These are phyloP conservation scores for Urocyon cinereoargenteus DNA, from an alignment of 2,797 vertebrate genomes.

Conservation along the genomic window DNA sequence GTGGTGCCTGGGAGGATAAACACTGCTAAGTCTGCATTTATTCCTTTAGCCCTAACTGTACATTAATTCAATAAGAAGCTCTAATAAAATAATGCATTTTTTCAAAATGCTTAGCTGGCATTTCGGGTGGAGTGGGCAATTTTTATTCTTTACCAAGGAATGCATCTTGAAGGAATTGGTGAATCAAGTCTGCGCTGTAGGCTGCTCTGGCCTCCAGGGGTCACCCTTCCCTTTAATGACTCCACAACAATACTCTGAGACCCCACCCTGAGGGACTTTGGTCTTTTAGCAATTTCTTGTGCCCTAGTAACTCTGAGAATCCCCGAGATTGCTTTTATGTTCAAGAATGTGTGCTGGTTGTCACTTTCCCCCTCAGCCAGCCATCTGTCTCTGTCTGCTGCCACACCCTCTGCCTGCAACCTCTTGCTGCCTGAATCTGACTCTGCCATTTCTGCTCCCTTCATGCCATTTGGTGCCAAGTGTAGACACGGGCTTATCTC, in stretches of 20 bases:
- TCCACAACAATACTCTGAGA: constrained; percentile 63
- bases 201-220: constrained; percentile 81
- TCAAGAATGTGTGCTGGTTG: not conserved
- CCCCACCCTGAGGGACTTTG: constrained; percentile 62
- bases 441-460: not conserved
- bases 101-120: constrained; percentile 82
- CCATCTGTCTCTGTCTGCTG: not conserved
- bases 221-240: constrained; percentile 84
- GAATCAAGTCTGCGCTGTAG: constrained; percentile 65
- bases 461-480: not conserved
- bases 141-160: constrained; percentile 69
- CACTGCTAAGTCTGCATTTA: constrained; percentile 81
- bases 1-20: constrained; percentile 70
- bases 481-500: not conserved
- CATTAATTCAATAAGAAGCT: constrained; percentile 79
- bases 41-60: constrained; percentile 72
- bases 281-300: constrained; percentile 52
- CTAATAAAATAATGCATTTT: constrained; percentile 83
- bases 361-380: not conserved
- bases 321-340: not conserved
- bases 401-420: not conserved
- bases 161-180: constrained; percentile 46
- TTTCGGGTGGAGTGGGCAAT: constrained; percentile 18
- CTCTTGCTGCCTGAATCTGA: not conserved
- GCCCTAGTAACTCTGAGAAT: constrained; percentile 41